Conservation (phyloP, 2,113 vertebrate genomes). For the Cranoglanis bouderius region DNA sequence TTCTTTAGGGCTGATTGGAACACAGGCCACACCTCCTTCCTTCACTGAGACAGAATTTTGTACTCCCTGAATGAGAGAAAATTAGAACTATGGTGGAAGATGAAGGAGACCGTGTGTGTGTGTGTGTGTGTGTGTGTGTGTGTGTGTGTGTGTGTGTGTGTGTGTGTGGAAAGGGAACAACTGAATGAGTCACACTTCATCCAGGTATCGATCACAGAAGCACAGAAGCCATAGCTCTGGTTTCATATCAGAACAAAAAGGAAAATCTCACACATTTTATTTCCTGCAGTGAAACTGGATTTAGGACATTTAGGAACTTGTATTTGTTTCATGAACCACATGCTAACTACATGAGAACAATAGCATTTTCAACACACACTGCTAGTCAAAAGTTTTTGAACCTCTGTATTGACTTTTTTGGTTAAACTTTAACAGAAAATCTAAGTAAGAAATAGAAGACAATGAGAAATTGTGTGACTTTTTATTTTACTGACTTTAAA, state of each 20-base stretch:
- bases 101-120: neutral
- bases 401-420: neutral
- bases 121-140: neutral
- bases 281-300: neutral
- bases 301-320: neutral
- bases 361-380: neutral
- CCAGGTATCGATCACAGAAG: neutral
- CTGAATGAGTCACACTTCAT: neutral
- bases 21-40: neutral
- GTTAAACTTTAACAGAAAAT: neutral
- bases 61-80: neutral
- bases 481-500: too few species aligned
- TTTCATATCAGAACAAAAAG: neutral
- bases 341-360: neutral
- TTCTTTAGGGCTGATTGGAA: neutral
- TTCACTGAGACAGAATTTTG: neutral
- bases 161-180: neutral
- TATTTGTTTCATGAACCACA: neutral
- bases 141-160: neutral
- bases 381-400: neutral
- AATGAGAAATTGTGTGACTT: too few species aligned
- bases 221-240: neutral
- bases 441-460: too few species aligned
- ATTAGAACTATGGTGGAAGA: neutral
- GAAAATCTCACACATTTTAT: neutral